phyloP scores from a whole-genome alignment of 1,140 invertebrate species.

The Coenobita brevimanus region DNA sequence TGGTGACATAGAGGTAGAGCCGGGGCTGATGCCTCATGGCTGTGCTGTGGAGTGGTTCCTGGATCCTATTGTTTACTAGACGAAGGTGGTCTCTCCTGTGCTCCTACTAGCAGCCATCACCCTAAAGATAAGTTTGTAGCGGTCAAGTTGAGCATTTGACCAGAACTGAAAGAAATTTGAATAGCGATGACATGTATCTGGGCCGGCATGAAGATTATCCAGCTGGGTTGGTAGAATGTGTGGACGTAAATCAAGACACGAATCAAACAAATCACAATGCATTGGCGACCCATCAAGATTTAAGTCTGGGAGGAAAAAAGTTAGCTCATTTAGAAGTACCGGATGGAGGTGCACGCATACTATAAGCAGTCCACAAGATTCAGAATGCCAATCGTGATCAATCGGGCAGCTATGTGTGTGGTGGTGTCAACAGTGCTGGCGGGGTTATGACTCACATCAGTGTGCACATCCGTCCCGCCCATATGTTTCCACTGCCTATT shows the following conservation, averaged over 20 bases:
- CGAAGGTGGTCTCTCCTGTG: constrained; percentile 76
- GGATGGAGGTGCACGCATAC: neutral
- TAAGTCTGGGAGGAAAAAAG: too few relatives aligned
- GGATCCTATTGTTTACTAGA: constrained; percentile 84
- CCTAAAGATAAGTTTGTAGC: constrained; percentile 12
- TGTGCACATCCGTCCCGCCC: constrained; percentile 60
- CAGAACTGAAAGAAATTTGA: too few relatives aligned
- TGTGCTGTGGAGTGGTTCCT: constrained; percentile 82
- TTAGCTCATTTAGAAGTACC: neutral
- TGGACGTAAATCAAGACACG: too few relatives aligned
- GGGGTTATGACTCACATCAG: constrained; percentile 65
- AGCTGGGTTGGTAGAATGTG: too few relatives aligned
- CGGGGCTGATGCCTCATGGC: constrained; percentile 80
- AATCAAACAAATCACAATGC: too few relatives aligned
- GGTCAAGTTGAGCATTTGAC: too few relatives aligned
- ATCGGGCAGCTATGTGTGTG: constrained; percentile 63
- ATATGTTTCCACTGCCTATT: constrained; percentile 65
- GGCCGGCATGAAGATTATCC: too few relatives aligned
- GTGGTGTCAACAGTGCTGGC: constrained; percentile 64
- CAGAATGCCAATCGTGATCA: constrained; percentile 42
- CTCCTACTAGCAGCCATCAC: constrained; percentile 50
- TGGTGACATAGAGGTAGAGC: constrained; percentile 80
- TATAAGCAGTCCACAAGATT: constrained; percentile 22
- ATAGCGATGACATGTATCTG: too few relatives aligned
- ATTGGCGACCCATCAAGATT: too few relatives aligned